A percentile compares a stretch with the other conserved stretches of the same genome.
Conservation (phyloP, 2,888 invertebrate species). For the Drosophila hamatofila region DNA sequence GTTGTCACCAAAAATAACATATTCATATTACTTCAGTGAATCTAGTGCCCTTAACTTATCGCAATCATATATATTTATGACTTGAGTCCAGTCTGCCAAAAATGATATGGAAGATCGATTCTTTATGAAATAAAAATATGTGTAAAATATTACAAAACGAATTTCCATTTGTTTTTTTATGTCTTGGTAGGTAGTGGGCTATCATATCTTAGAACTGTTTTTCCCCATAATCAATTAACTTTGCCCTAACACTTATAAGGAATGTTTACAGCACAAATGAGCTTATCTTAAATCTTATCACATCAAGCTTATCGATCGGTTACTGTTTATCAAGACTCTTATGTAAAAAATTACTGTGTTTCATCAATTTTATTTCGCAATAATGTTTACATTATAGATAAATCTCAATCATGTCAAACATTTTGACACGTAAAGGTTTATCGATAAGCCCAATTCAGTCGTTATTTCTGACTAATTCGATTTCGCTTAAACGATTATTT, state of each 20-base stretch:
- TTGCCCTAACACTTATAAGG: background rate
- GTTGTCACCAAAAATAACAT: too few relatives aligned
- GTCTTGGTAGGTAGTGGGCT: background rate
- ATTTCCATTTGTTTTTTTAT: background rate
- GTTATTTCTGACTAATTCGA: too few relatives aligned
- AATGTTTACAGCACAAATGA: background rate
- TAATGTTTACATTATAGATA: background rate
- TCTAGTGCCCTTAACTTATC: background rate
- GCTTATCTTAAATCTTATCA: background rate
- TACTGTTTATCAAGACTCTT: background rate
- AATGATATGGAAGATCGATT: background rate
- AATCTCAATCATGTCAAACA: background rate
- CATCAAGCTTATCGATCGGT: background rate
- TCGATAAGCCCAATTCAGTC: background rate
- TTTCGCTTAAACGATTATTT: too few relatives aligned
- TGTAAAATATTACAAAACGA: background rate
- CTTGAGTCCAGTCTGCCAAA: background rate
- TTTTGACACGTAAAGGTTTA: background rate
- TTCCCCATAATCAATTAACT: background rate
- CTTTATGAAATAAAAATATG: background rate
- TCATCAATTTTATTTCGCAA: background rate
- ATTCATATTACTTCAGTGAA: too few relatives aligned
- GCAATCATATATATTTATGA: background rate
- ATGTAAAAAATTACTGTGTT: background rate
- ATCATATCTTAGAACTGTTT: background rate